Conservation (phyloP, 2,888 invertebrate species). For the Cryptophagus acutangulus region DNA sequence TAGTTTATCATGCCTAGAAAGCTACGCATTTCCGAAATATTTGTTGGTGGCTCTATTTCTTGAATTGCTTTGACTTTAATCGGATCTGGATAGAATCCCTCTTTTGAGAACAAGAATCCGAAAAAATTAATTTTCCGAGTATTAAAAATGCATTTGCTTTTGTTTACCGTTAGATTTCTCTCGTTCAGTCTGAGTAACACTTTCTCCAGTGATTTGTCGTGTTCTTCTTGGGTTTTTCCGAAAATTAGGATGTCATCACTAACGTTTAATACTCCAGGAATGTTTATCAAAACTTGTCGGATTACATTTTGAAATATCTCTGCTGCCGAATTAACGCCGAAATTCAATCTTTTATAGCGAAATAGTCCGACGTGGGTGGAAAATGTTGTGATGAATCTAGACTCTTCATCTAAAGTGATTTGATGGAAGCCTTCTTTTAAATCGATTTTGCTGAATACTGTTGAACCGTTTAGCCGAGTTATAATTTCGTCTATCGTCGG, state of each 20-base stretch:
- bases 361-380: constrained; percentile 38
- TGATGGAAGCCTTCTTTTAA: constrained; percentile 41
- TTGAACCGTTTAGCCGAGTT: constrained; percentile 18
- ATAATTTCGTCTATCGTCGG: constrained; percentile 25
- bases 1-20: constrained; percentile 34
- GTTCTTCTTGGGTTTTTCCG: constrained; percentile 31
- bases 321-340: constrained; percentile 42
- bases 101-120: constrained; percentile 29
- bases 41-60: constrained; percentile 25
- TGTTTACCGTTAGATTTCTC: constrained; percentile 30
- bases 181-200: constrained; percentile 29
- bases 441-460: constrained; percentile 34
- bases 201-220: constrained; percentile 30
- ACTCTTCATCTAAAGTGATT: constrained; percentile 33
- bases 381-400: constrained; percentile 41
- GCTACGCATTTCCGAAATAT: constrained; percentile 26
- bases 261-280: constrained; percentile 2
- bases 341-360: constrained; percentile 41
- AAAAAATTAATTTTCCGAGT: constrained; percentile 29
- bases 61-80: constrained; percentile 29
- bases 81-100: constrained; percentile 32
- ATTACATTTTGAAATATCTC: constrained; percentile 45
- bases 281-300: constrained; percentile 6
- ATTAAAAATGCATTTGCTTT: constrained; percentile 34
- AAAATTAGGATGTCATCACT: constrained; percentile 27